Evolutionary conservation across 2,797 vertebrate species (phyloP), one percentile per base, ranked within the genome.

Genomic region (Neomorphus geoffroyi): DNA sequence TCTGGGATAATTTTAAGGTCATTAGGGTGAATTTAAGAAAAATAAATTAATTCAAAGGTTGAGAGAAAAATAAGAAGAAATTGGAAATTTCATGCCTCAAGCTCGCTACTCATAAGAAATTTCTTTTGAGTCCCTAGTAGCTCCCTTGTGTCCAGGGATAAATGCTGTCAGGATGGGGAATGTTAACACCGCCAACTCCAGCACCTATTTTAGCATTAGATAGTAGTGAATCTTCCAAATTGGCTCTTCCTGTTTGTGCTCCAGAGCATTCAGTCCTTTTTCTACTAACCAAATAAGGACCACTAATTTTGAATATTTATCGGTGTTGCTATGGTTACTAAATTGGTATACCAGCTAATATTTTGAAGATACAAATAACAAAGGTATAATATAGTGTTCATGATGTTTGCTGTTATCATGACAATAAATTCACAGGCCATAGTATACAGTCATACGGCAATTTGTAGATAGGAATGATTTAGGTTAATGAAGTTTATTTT

Each of bases 251-350:
- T 75, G 12, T 89, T 89, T 70, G 58, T 83, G 32, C 46, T 67
- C 18, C 23, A 7, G 7, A 19, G 13, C 58, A 53, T 84, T 93
- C 43, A 51, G 56, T 60, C 80, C 78, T 82, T 82, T 93, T 13
- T 6, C 18, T 85, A 37, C 41, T 28, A 80, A 80, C 30, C 35
- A 90, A 91, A 66, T n/a, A 86, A 62, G 14, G 50, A 39, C 17
- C 32, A 86, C 90, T 95, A 73, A 60, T 94, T 77, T 93, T 51
- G 64, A 71, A 92, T 83, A 80, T 92, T 80, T 92, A 83, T 96
- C 82, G 60, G 48, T 37, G 86, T 93, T 94, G 61, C 65, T 41
- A 86, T 83, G 10, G 88, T 35, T 86, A 80, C 88, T 27, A 24
- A 56, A n/a, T 41, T 28, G 11, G 58, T 24, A 10, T 64, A 32